These are phyloP conservation scores for Porites lobata DNA, from an alignment of 92 coral and sea anemone genomes.

Conservation along the genomic window DNA sequence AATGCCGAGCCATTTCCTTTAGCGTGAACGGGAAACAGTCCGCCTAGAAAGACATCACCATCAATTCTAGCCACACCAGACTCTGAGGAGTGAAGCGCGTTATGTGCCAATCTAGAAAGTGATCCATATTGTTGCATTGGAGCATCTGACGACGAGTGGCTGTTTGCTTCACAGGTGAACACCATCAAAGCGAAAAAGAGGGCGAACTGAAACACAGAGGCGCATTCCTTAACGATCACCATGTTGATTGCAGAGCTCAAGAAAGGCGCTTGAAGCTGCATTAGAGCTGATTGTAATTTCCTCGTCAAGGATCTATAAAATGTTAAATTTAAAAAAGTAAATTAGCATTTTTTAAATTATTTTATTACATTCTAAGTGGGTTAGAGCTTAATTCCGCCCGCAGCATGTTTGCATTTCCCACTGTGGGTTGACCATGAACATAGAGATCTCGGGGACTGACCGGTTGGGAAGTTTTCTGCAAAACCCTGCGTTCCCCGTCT, in stretches of 20 bases:
- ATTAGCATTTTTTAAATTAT: not conserved
- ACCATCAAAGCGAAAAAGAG: not conserved
- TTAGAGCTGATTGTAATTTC: not conserved
- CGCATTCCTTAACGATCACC: not conserved
- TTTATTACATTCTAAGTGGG: not conserved
- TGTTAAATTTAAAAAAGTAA: not conserved
- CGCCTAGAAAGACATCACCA: constrained; percentile 88
- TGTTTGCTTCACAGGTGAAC: not conserved
- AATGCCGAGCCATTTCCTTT: constrained; percentile 48
- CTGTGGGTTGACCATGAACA: not conserved
- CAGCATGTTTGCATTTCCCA: not conserved
- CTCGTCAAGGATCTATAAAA: constrained; percentile 11
- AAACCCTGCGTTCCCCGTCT: not conserved
- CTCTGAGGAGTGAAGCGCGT: not conserved
- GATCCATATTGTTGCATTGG: not conserved
- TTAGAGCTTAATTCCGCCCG: not conserved
- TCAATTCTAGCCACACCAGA: constrained; percentile 42
- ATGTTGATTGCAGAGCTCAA: not conserved
- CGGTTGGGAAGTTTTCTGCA: not conserved
- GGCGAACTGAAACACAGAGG: not conserved
- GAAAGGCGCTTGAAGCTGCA: not conserved
- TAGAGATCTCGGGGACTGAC: not conserved
- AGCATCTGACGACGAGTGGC: not conserved
- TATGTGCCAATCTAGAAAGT: not conserved
- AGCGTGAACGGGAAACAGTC: constrained; percentile 83